Evolutionary conservation across 1,140 invertebrate genomes (phyloP).

Genomic region (Melitaea cinxia): DNA sequence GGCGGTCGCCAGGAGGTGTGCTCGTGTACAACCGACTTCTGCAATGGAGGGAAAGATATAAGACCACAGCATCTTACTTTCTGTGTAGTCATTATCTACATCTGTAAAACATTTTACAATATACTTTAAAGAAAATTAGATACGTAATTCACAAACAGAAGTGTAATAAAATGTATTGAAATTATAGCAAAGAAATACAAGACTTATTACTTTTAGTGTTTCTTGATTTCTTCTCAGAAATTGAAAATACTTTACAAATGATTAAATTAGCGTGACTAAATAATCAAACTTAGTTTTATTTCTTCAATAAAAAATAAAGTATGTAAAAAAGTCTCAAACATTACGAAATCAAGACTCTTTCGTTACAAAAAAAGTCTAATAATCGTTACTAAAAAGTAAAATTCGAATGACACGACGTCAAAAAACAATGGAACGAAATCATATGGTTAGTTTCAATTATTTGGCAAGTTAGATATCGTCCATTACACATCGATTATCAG

Average conservation of each 20-base stretch:
- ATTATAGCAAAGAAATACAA: too few species aligned
- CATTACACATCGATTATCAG: constrained; percentile 52
- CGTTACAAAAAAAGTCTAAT: not conserved
- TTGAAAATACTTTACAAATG: not conserved
- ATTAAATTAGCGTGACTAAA: not conserved
- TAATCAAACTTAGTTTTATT: not conserved
- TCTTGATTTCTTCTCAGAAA: too few species aligned
- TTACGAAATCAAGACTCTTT: not conserved
- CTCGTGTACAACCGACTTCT: constrained; percentile 87
- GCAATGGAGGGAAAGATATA: constrained; percentile 80
- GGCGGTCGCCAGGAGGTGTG: constrained; percentile 93
- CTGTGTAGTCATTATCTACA: constrained; percentile 2
- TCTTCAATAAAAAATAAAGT: not conserved
- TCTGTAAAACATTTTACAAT: not conserved
- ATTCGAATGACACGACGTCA: constrained; percentile 56
- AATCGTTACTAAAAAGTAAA: constrained; percentile 52
- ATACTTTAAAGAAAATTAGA: not conserved
- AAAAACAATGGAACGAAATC: constrained; percentile 76
- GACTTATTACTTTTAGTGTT: too few species aligned
- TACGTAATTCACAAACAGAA: not conserved
- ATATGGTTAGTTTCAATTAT: constrained; percentile 74
- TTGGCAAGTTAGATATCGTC: constrained; percentile 67
- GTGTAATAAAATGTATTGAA: too few species aligned
- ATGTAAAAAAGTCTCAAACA: not conserved
- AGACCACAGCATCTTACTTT: not conserved